Percentiles rank a stretch among this genome's conserved stretches.
Conservation (phyloP, 2,113 vertebrate species). For the Boulengeromyrus knoepffleri region DNA sequence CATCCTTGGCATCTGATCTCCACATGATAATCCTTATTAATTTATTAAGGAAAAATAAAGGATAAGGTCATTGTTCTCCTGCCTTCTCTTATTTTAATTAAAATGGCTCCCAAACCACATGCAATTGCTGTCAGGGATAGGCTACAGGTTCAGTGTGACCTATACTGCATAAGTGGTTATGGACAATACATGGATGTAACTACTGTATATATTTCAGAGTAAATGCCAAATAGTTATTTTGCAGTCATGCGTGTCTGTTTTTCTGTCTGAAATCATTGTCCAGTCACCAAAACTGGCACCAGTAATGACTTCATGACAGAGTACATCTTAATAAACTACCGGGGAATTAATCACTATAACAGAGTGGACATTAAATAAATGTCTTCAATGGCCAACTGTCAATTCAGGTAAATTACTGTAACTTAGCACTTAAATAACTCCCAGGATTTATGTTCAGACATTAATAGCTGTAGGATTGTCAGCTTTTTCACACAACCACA, state of each 20-base stretch:
- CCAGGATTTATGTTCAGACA: neutral
- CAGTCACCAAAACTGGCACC: neutral
- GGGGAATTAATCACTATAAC: neutral
- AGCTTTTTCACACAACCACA: neutral
- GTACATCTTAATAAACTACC: neutral
- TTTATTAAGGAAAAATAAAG: neutral
- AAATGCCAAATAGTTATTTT: neutral
- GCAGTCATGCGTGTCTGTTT: neutral
- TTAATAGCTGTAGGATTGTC: neutral
- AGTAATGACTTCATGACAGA: neutral
- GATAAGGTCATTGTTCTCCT: neutral
- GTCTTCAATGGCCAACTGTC: neutral
- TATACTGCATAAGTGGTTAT: neutral
- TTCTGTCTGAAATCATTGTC: neutral
- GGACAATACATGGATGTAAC: neutral
- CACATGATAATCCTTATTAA: neutral
- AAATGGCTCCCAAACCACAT: neutral
- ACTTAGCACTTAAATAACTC: neutral
- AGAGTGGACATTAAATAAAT: neutral
- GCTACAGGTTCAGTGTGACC: neutral
- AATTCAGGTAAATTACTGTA: neutral
- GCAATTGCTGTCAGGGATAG: neutral
- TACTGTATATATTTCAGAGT: neutral
- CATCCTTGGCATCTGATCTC: neutral
- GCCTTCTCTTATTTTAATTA: neutral